A percentile compares a stretch with the other conserved stretches of the same genome.
phyloP scores from a whole-genome alignment of 2,888 invertebrate species.

The Patella caerulea region DNA sequence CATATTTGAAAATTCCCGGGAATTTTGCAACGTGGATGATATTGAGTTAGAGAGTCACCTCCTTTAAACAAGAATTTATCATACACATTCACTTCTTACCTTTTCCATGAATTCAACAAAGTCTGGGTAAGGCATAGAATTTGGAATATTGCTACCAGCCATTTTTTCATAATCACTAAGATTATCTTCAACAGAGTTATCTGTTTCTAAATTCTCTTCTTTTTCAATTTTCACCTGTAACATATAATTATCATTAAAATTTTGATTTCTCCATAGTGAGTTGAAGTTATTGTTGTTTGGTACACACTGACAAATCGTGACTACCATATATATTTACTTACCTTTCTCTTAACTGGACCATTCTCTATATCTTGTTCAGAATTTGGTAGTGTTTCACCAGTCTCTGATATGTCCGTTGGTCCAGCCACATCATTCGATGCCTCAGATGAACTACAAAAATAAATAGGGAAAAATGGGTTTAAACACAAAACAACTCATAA shows the following conservation, averaged over 20 bases:
- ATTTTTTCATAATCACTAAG: slow-evolving; percentile 26
- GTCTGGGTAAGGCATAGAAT: slow-evolving; percentile 34
- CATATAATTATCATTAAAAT: no score
- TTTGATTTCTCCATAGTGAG: no score
- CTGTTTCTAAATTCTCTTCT: slow-evolving; percentile 13
- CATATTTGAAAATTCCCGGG: no score
- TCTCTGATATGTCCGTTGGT: slow-evolving; percentile 30
- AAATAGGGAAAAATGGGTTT: not conserved
- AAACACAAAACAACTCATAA: no score
- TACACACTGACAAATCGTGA: not conserved
- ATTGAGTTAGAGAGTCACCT: no score
- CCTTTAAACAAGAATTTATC: no score
- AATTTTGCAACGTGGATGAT: no score
- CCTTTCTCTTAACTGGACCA: slow-evolving; percentile 15
- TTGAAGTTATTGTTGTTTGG: no score
- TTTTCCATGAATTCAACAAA: slow-evolving; percentile 45
- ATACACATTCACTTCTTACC: slow-evolving; percentile 27
- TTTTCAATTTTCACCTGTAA: slow-evolving; percentile 5
- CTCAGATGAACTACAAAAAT: not conserved
- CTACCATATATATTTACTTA: not conserved
- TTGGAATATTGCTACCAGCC: slow-evolving; percentile 27
- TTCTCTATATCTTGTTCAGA: slow-evolving; percentile 31
- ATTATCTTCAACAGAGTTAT: slow-evolving; percentile 17
- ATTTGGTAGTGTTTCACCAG: slow-evolving; percentile 28
- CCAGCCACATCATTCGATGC: slow-evolving; percentile 24